phyloP scores from a whole-genome alignment of 2,888 invertebrate species.

The Ypsolopha scabrella region DNA sequence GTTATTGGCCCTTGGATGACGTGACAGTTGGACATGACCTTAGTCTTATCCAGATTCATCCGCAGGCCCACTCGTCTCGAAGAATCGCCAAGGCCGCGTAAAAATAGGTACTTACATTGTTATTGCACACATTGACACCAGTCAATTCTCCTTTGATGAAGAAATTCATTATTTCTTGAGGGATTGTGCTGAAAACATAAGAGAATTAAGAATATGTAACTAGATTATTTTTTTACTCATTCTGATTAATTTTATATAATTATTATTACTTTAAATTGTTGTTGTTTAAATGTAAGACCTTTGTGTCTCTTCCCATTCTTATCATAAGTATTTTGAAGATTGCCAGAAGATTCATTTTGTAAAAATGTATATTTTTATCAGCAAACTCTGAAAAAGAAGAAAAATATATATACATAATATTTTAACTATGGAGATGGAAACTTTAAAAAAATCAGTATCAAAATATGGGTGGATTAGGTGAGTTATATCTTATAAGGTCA shows the following conservation, averaged over 20 bases:
- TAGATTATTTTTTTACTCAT: constrained; percentile 4
- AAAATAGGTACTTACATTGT: constrained; percentile 35
- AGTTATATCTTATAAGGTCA: too few relatives aligned
- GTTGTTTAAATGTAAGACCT: constrained; percentile 42
- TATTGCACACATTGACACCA: constrained; percentile 47
- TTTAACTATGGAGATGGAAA: too few relatives aligned
- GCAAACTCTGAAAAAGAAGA: constrained; percentile 36
- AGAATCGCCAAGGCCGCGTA: too few relatives aligned
- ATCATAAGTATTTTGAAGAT: constrained; percentile 53
- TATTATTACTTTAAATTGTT: constrained; percentile 43
- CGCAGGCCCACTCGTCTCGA: too few relatives aligned
- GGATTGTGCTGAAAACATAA: constrained; percentile 40
- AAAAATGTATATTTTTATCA: constrained; percentile 40
- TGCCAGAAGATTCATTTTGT: constrained; percentile 37
- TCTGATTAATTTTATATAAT: background rate
- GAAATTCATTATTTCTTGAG: constrained; percentile 51
- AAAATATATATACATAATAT: too few relatives aligned
- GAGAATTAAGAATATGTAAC: constrained; percentile 4
- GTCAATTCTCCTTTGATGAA: constrained; percentile 51
- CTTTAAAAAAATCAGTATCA: too few relatives aligned
- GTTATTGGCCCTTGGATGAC: too few relatives aligned
- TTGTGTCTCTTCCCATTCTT: constrained; percentile 50
- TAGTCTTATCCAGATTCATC: too few relatives aligned
- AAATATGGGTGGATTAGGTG: too few relatives aligned
- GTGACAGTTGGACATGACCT: too few relatives aligned